Percentiles rank a stretch among this genome's conserved stretches.
These are phyloP conservation scores for Dryomyza anilis DNA, from an alignment of 2,888 invertebrate species.

Conservation along the genomic window DNA sequence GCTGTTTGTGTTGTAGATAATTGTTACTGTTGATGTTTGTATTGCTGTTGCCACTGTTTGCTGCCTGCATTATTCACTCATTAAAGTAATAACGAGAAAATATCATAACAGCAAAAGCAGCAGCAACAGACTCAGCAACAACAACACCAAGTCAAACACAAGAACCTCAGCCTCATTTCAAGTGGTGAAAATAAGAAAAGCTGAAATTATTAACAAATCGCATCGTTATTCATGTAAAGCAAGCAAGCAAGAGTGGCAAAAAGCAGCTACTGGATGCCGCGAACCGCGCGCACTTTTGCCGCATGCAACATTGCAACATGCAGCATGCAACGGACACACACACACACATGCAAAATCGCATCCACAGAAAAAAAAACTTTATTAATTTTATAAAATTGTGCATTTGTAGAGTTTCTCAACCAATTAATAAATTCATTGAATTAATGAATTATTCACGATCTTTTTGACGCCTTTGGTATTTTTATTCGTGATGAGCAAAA, in stretches of 20 bases:
- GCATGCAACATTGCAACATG: not conserved
- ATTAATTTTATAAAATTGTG: too few relatives aligned
- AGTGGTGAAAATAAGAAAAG: not conserved
- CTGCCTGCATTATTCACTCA: constrained; percentile 23
- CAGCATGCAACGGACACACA: not conserved
- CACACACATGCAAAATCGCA: not conserved
- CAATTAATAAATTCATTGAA: too few relatives aligned
- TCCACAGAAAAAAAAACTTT: not conserved
- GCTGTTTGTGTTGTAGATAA: not conserved
- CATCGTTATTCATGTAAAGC: constrained; percentile 18
- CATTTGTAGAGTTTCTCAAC: too few relatives aligned
- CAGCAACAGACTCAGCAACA: not conserved
- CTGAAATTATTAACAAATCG: constrained; percentile 20
- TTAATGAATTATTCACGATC: too few relatives aligned
- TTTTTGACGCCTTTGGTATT: too few relatives aligned
- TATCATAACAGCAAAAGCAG: constrained; percentile 42
- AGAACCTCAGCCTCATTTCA: too few relatives aligned
- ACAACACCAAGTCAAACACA: not conserved
- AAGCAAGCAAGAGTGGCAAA: too few relatives aligned
- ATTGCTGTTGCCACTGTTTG: not conserved
- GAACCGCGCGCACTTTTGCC: not conserved
- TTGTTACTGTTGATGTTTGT: not conserved
- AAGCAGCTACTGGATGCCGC: not conserved
- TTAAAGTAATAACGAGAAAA: constrained; percentile 44
- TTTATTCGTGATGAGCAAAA: too few relatives aligned